These are phyloP conservation scores for Trematomus loennbergii DNA, from an alignment of 2,113 vertebrate genomes.

Conservation along the genomic window DNA sequence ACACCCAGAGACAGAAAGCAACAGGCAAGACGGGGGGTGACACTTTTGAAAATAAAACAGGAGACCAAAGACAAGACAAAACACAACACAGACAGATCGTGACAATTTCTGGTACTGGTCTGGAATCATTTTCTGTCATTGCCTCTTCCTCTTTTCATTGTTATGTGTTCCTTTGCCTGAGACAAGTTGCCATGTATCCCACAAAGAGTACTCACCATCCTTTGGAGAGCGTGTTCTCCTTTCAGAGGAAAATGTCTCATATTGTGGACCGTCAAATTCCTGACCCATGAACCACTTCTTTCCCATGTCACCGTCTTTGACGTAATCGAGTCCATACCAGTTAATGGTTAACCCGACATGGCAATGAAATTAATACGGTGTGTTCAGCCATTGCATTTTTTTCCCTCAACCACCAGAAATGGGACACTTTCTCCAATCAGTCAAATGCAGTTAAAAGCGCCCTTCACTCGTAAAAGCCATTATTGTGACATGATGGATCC, in stretches of 20 bases:
- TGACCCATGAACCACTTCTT: constrained; percentile 50
- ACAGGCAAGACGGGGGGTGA: too few species aligned
- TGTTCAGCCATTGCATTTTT: constrained; percentile 45
- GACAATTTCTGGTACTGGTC: too few species aligned
- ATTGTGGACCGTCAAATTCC: constrained; percentile 42
- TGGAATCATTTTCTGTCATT: constrained; percentile 6
- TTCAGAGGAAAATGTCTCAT: constrained; percentile 32
- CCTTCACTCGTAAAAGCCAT: constrained; percentile 59
- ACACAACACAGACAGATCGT: too few species aligned
- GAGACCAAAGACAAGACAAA: too few species aligned
- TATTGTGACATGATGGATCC: constrained; percentile 70
- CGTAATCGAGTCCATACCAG: constrained; percentile 46
- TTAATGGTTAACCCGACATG: constrained; percentile 46
- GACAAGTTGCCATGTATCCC: background rate
- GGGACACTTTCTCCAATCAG: constrained; percentile 53
- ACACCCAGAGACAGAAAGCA: too few species aligned
- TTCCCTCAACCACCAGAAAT: constrained; percentile 41
- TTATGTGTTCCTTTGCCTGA: background rate
- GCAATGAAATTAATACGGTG: constrained; percentile 62
- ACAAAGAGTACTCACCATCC: constrained; percentile 21
- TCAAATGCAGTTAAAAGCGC: constrained; percentile 63
- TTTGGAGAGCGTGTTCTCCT: constrained; percentile 27
- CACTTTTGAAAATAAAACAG: too few species aligned
- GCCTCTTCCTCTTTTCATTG: background rate
- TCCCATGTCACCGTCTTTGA: constrained; percentile 35